Percentiles rank a stretch among this genome's conserved stretches.
Conservation (phyloP, 2,888 invertebrate genomes). For the Tanypteryx hageni region DNA sequence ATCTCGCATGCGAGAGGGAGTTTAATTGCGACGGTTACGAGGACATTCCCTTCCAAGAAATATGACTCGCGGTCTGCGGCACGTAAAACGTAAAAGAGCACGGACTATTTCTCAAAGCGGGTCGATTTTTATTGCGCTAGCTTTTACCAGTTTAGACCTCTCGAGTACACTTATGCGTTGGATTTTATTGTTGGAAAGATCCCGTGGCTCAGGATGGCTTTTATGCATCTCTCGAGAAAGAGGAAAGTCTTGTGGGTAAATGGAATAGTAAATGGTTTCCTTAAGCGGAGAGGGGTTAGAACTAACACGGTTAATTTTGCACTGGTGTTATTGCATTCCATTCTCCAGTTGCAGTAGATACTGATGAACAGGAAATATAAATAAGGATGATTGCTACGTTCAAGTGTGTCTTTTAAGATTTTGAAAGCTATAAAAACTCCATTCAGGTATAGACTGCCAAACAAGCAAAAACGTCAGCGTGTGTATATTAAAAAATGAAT, state of each 20-base stretch:
- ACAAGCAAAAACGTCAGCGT: too few relatives aligned
- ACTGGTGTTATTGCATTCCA: background rate
- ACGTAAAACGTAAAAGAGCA: background rate
- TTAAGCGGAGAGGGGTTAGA: background rate
- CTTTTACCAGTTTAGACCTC: conserved; percentile 7
- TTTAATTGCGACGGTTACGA: conserved; percentile 17
- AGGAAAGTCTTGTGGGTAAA: background rate
- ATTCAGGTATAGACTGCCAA: too few relatives aligned
- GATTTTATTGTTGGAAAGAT: background rate
- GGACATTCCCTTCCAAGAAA: background rate
- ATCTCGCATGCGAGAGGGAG: background rate
- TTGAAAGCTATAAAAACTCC: too few relatives aligned
- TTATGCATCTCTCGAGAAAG: background rate
- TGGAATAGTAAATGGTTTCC: background rate
- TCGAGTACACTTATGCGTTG: background rate
- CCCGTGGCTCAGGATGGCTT: background rate
- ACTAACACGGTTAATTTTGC: background rate
- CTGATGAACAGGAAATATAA: background rate
- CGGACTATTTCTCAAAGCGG: background rate
- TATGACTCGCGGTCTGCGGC: conserved; percentile 2
- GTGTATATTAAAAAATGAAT: too few relatives aligned
- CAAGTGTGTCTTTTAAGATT: background rate
- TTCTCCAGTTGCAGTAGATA: background rate
- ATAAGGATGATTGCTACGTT: background rate
- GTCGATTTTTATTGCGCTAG: conserved; percentile 7